A percentile compares a stretch with the other conserved stretches of the same genome.
phyloP scores from a whole-genome alignment of 2,888 invertebrate genomes.

The Stramonita haemastoma region DNA sequence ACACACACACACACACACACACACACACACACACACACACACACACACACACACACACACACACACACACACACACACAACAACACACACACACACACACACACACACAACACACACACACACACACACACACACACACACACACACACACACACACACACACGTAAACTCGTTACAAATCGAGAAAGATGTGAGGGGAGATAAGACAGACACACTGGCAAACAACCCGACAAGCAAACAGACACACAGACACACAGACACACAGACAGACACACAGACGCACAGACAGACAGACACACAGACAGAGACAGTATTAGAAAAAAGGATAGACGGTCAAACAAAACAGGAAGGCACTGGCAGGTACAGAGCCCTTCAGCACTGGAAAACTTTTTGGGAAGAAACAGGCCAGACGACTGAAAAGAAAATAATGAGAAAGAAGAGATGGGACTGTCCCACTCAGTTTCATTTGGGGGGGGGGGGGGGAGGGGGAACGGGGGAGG shows the following conservation, averaged over 20 bases:
- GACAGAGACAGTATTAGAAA: not conserved
- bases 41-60: not conserved
- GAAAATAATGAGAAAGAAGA: no score
- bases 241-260: not conserved
- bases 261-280: not conserved
- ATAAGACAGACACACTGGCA: not conserved
- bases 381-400: not conserved
- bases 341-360: not conserved
- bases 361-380: not conserved
- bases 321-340: not conserved
- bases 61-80: not conserved
- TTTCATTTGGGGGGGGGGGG: no score
- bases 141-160: not conserved
- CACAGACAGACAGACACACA: not conserved
- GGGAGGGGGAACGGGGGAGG: no score
- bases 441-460: no score
- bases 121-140: not conserved
- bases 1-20: not conserved
- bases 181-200: no score
- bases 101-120: no score
- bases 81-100: no score
- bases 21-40: not conserved
- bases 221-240: not conserved
- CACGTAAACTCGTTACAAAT: not conserved
- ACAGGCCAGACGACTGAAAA: no score